Conservation (phyloP, 2,888 invertebrate species). For the Drosophila histrio region DNA sequence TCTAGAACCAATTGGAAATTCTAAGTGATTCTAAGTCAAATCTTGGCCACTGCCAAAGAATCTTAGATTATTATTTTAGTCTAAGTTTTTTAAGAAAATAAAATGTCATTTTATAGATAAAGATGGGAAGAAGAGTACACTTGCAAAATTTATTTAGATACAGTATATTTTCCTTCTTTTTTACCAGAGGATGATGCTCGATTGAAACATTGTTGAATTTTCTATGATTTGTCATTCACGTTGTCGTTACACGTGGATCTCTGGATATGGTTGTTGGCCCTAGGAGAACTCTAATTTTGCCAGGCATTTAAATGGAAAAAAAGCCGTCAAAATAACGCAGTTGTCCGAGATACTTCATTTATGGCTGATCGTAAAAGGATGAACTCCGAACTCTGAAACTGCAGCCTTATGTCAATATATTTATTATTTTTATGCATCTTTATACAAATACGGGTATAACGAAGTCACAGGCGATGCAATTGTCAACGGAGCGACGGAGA, state of each 20-base stretch:
- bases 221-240: background rate
- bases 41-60: too few relatives aligned
- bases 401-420: slow-evolving; percentile 41
- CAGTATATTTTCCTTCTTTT: too few relatives aligned
- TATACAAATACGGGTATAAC: slow-evolving; percentile 40
- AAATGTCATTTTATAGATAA: too few relatives aligned
- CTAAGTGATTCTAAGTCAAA: too few relatives aligned
- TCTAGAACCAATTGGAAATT: too few relatives aligned
- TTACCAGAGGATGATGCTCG: background rate
- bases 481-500: slow-evolving; percentile 41
- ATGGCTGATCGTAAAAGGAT: slow-evolving; percentile 62
- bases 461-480: slow-evolving; percentile 44
- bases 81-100: too few relatives aligned
- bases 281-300: background rate
- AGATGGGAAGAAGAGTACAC: too few relatives aligned
- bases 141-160: background rate
- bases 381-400: slow-evolving; percentile 1
- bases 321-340: background rate
- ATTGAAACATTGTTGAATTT: background rate
- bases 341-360: slow-evolving; percentile 26
- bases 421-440: slow-evolving; percentile 67
- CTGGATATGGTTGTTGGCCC: too few relatives aligned
- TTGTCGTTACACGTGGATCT: background rate
- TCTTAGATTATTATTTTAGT: too few relatives aligned
- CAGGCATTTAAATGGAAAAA: background rate